Conservation (phyloP, 2,888 invertebrate genomes). For the Pristionchus japonicus region DNA sequence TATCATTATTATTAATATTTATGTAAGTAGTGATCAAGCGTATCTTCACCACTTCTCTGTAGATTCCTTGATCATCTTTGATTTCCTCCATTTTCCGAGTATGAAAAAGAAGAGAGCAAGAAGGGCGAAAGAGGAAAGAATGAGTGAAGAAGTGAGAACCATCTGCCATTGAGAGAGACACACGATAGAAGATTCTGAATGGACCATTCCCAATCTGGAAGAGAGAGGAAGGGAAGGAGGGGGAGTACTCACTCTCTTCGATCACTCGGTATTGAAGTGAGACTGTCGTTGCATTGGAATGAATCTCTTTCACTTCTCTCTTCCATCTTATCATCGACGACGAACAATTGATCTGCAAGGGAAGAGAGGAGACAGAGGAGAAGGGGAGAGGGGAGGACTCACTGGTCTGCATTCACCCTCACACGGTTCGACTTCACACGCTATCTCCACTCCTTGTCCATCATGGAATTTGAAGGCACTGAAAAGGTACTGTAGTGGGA, state of each 20-base stretch:
- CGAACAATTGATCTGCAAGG: constrained; percentile 23
- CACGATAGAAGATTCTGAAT: background rate
- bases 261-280: background rate
- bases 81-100: background rate
- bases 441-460: constrained; percentile 43
- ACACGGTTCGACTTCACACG: constrained; percentile 40
- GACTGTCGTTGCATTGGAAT: background rate
- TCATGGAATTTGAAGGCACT: constrained; percentile 41
- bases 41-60: background rate
- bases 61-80: background rate
- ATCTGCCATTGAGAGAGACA: background rate
- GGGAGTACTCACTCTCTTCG: background rate
- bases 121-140: background rate
- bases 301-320: background rate
- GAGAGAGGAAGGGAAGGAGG: background rate
- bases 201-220: background rate
- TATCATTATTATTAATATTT: background rate
- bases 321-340: background rate
- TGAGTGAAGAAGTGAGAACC: background rate
- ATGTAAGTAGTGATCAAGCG: background rate
- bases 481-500: background rate
- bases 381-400: background rate
- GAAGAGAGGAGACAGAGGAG: background rate
- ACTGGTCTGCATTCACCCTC: background rate
- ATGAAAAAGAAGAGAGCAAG: background rate